These are phyloP conservation scores for Caiman crocodilus DNA, from an alignment of 2,797 vertebrate genomes.

Conservation along the genomic window DNA sequence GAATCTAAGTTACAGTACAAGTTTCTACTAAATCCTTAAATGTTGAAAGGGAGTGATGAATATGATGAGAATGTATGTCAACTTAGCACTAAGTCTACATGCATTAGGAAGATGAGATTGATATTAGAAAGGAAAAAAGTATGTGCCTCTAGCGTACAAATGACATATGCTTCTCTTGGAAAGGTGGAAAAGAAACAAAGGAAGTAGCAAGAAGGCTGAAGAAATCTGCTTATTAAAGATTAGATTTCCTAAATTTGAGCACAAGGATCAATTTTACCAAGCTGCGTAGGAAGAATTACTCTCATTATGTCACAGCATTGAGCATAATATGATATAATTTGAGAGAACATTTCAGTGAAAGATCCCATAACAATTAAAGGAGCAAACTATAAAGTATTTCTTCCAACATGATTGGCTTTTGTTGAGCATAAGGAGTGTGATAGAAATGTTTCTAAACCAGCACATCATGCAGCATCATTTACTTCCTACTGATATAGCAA, in stretches of 20 bases:
- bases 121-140: not conserved
- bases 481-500: not conserved
- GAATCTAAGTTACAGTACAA: constrained; percentile 37
- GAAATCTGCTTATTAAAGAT: not conserved
- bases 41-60: constrained; percentile 24
- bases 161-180: not conserved
- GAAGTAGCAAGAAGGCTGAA: not conserved
- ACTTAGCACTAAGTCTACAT: not conserved
- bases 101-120: not conserved
- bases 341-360: not conserved
- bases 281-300: not conserved
- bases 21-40: constrained; percentile 31
- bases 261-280: not conserved
- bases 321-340: not conserved
- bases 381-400: not conserved
- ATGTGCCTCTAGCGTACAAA: not conserved
- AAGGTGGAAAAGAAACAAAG: not conserved
- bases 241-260: not conserved
- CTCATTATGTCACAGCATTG: not conserved
- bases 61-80: constrained; percentile 22
- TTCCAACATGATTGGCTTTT: not conserved
- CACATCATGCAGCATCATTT: not conserved
- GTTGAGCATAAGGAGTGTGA: not conserved
- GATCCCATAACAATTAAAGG: not conserved
- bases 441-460: not conserved